Evolutionary conservation across 1,140 invertebrate genomes (phyloP).

Genomic region (Glossosoma conforme): DNA sequence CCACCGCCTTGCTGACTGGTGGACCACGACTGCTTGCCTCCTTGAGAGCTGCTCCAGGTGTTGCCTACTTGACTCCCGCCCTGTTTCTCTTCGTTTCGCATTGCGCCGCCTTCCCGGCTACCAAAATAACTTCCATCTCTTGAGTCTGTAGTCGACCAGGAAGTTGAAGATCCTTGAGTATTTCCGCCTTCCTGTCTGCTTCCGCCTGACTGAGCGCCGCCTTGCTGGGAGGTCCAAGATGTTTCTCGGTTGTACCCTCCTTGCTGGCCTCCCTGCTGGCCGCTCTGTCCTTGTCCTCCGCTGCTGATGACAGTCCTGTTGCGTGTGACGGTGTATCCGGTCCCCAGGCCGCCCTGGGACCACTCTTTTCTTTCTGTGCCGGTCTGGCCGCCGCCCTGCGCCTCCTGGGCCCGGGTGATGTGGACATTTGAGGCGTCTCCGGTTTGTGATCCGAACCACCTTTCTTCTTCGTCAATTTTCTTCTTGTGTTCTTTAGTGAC

Average conservation of each 20-base stretch:
- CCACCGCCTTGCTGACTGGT: not conserved
- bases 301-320: constrained; percentile 11
- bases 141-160: too few relatives aligned
- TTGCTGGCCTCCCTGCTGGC: not conserved
- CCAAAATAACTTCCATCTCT: too few relatives aligned
- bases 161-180: too few relatives aligned
- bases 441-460: constrained; percentile 28
- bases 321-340: not conserved
- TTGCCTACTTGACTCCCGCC: not conserved
- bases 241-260: too few relatives aligned
- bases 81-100: not conserved
- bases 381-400: not conserved
- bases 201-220: not conserved
- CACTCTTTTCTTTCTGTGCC: not conserved
- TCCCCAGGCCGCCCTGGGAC: not conserved
- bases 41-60: not conserved
- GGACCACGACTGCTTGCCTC: not conserved
- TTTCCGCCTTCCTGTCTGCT: not conserved
- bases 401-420: constrained; percentile 19
- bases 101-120: not conserved
- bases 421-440: constrained; percentile 45
- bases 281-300: constrained; percentile 2
- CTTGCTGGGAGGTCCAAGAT: too few relatives aligned
- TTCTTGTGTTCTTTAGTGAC: constrained; percentile 35
- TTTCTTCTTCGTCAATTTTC: constrained; percentile 38